Percentiles rank a stretch among this genome's conserved stretches.
phyloP scores from a whole-genome alignment of 2,113 vertebrate genomes.

The Mugil cephalus region DNA sequence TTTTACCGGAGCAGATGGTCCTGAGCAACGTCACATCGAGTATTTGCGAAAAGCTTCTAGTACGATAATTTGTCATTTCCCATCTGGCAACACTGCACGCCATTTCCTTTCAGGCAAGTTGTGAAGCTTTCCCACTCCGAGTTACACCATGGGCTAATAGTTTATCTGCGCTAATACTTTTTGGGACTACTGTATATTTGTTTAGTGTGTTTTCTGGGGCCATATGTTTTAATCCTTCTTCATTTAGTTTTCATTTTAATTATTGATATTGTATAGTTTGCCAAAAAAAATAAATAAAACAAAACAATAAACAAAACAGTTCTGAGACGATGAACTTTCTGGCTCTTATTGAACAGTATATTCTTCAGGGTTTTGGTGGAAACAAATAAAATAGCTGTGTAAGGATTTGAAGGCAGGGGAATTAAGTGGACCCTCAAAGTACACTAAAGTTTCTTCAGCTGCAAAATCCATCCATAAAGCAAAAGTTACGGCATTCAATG shows the following conservation, averaged over 20 bases:
- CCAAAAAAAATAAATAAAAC: too few relatives aligned
- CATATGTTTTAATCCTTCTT: neutral
- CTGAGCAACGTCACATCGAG: too few relatives aligned
- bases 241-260: neutral
- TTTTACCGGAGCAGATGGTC: too few relatives aligned
- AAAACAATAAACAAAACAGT: too few relatives aligned
- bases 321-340: neutral
- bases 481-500: constrained; percentile 12
- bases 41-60: too few relatives aligned
- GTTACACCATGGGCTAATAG: neutral
- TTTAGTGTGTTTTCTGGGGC: too few relatives aligned
- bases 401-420: constrained; percentile 30
- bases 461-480: constrained; percentile 40
- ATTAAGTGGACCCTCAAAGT: constrained; percentile 17
- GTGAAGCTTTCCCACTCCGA: neutral
- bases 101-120: neutral
- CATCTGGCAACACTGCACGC: too few relatives aligned
- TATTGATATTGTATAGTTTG: constrained; percentile 6
- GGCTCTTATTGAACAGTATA: constrained; percentile 9
- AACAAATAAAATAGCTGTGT: constrained; percentile 31
- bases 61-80: too few relatives aligned
- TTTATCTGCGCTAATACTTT: too few relatives aligned
- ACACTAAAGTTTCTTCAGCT: constrained; percentile 25
- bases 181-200: too few relatives aligned
- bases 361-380: constrained; percentile 6